Evolutionary conservation across 1,140 invertebrate species (phyloP), one percentile per base, ranked within the genome.

Genomic region (Heliconius congener): DNA sequence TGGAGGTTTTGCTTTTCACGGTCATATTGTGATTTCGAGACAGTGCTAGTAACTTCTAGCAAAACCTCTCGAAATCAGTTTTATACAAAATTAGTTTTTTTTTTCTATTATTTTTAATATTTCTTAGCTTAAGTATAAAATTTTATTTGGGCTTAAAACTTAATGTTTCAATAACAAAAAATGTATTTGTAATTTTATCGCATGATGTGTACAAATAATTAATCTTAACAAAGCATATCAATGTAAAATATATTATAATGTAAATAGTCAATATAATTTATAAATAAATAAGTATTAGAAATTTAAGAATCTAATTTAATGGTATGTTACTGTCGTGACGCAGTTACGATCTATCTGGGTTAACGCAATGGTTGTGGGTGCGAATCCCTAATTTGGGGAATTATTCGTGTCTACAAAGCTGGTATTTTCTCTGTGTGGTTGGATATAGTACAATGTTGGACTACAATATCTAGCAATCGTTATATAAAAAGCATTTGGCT

Each of bases 141-240:
- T 66, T 66, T 66, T 4, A 27, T 66, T 27, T 66, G 1, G 30
- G 11, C 4, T 13, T 66, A 30, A 30, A 66, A 4, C 30, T 66
- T 66, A 4, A 66, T 66, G 3, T 23, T 66, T 16, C 8, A 66
- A 66, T 3, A 30, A 66, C 30, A 30, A 23, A 66, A 23, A 66
- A 66, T 30, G 60, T 30, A 66, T 66, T 66, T 73, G 46, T 60
- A 23, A 19, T 60, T 60, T 57, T n/a, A 73, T 3, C 50, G 42
- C 52, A 39, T 55, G 78, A 66, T 74, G 75, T 82, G 84, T 84
- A 86, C 80, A 86, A 86, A 83, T 80, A 81, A 77, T 27, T 83
- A 83, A 83, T 81, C 46, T 82, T 86, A 83, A 82, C 79, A 81
- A 85, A 85, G 85, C 85, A 86, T 86, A 86, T 86, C 85, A 86